These are phyloP conservation scores for Chaetodon trifascialis DNA, from an alignment of 2,113 vertebrate species.

Conservation along the genomic window DNA sequence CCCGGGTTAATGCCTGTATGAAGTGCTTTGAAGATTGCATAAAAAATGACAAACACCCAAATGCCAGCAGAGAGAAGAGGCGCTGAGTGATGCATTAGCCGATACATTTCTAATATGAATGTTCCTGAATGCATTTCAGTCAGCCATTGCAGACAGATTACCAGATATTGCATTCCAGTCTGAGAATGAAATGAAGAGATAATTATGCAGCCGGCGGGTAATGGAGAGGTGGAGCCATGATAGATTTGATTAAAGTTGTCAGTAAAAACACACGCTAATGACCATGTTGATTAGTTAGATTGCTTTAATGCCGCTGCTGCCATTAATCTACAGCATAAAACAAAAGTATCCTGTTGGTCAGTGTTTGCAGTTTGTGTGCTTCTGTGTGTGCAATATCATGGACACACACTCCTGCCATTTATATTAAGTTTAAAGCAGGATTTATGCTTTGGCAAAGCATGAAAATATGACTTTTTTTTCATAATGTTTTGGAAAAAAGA, in stretches of 20 bases:
- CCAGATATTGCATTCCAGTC: constrained; percentile 78
- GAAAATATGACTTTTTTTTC: not conserved
- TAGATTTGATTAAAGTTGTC: constrained; percentile 82
- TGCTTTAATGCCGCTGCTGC: constrained; percentile 69
- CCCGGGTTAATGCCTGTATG: constrained; percentile 31
- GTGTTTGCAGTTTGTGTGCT: constrained; percentile 56
- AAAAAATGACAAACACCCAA: constrained; percentile 70
- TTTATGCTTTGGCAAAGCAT: not conserved
- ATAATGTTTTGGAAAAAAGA: not conserved
- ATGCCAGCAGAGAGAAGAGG: constrained; percentile 52
- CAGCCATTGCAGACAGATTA: constrained; percentile 74
- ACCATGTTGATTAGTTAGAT: constrained; percentile 83
- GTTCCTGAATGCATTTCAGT: constrained; percentile 69
- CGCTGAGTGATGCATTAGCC: constrained; percentile 61
- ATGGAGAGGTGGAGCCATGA: constrained; percentile 73
- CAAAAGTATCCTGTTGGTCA: constrained; percentile 63
- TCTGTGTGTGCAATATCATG: not conserved
- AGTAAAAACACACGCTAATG: constrained; percentile 83
- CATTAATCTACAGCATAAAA: constrained; percentile 79
- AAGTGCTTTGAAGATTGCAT: constrained; percentile 57
- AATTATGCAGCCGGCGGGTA: constrained; percentile 77
- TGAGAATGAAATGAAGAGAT: constrained; percentile 81
- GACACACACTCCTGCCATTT: not conserved
- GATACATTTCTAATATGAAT: constrained; percentile 67
- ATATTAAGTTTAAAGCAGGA: not conserved